Conservation (phyloP, 2,113 vertebrate species). For the Colius striatus region DNA sequence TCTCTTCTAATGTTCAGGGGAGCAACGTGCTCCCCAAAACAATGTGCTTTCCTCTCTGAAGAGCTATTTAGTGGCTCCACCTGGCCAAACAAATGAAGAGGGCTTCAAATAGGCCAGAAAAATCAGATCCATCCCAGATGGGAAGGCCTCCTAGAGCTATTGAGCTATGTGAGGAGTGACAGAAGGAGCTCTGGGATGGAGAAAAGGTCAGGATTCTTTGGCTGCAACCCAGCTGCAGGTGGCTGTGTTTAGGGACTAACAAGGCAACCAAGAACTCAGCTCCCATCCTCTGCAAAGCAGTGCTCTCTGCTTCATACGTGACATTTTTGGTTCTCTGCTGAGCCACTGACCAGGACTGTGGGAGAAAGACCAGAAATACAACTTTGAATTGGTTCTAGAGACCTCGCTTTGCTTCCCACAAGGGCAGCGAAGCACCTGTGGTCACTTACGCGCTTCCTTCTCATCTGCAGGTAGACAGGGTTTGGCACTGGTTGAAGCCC, state of each 20-base stretch:
- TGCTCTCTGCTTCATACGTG: not conserved
- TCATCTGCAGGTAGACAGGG: not conserved
- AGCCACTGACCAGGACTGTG: not conserved
- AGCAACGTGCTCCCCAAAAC: not conserved
- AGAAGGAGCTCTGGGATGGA: not conserved
- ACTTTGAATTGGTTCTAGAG: not conserved
- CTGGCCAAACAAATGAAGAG: not conserved
- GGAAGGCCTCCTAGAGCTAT: not conserved
- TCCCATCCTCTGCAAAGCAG: not conserved
- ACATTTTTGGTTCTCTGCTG: not conserved
- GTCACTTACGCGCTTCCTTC: not conserved
- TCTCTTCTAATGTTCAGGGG: not conserved
- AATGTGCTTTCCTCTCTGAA: not conserved
- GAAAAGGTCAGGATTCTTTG: not conserved
- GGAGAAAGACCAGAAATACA: not conserved
- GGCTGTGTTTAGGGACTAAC: not conserved
- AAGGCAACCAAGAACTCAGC: not conserved
- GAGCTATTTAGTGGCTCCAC: not conserved
- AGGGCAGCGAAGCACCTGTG: not conserved
- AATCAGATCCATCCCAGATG: not conserved
- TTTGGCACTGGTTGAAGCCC: rapidly evolving
- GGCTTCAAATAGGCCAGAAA: not conserved
- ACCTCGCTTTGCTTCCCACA: not conserved
- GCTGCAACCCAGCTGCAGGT: not conserved
- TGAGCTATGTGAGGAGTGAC: not conserved